These are phyloP conservation scores for Chironomus tentans DNA, from an alignment of 2,888 invertebrate species.

Conservation along the genomic window DNA sequence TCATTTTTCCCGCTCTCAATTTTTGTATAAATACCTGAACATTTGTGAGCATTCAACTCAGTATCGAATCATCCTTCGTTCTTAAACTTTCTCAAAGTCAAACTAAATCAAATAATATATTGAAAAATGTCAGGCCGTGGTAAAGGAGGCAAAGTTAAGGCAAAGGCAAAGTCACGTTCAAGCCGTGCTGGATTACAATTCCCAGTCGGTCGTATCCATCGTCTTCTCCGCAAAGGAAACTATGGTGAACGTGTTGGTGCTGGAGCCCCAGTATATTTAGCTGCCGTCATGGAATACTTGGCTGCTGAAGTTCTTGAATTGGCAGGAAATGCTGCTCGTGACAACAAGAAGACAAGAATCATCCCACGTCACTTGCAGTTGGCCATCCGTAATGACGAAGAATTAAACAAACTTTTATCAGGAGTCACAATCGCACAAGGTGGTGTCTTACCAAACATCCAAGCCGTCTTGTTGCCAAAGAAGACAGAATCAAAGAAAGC, in stretches of 20 bases:
- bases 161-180: constrained; percentile 1
- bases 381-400: neutral
- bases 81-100: neutral
- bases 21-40: neutral
- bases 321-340: constrained; percentile 52
- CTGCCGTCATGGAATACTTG: constrained; percentile 53
- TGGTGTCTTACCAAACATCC: neutral
- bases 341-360: constrained; percentile 52
- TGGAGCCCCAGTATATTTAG: constrained; percentile 46
- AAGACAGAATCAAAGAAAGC: neutral
- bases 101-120: neutral
- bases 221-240: neutral
- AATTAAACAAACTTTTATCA: neutral
- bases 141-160: constrained; percentile 33
- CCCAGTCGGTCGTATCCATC: neutral
- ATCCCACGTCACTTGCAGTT: constrained; percentile 25
- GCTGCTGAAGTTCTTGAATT: constrained; percentile 60
- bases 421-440: neutral
- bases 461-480: constrained; percentile 6
- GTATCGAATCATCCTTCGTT: neutral
- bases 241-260: constrained; percentile 5
- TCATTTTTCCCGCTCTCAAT: neutral
- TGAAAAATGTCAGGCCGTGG: constrained; percentile 42
- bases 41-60: neutral
- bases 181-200: constrained; percentile 4